Evolutionary conservation across 2,888 invertebrate species (phyloP), one percentile per base, ranked within the genome.

Genomic region (Conchocele bisecta): DNA sequence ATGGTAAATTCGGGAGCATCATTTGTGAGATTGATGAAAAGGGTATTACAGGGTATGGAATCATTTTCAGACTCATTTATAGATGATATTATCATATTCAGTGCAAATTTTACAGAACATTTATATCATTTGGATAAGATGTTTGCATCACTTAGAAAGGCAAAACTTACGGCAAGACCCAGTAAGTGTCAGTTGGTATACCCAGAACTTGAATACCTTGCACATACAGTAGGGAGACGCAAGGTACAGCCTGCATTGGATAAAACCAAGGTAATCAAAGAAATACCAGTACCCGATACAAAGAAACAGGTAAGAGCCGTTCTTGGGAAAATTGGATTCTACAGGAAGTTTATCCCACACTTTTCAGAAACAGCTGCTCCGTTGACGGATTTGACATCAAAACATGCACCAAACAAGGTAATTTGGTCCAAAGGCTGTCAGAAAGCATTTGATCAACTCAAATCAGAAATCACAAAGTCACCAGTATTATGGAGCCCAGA

Each of bases 1-100:
- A 42, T 42, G 42, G 42, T 42, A 42, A 42, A 42, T n/a, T 42
- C 42, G 7, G 42, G 17, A 20, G 42, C 42, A 7, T 20, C 17
- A 20, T 42, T 42, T 42, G 42, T 42, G 7, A 42, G 42, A 42
- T 42, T 42, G 42, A 42, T 42, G 7, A 42, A 42, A 15, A 42
- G 22, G 22, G 42, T 42, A 6, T 22, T 42, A 9, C 9, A 6
- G 7, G 42, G 42, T 6, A 42, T 22, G 22, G 42, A 42, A 42
- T 17, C n/a, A 15, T 42, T 42, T 42, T 17, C 42, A 9, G 42
- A 42, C n/a, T 42, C 42, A 6, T 42, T 42, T 42, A 42, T 42
- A 20, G 42, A 42, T 42, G 42, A 42, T 15, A 42, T 42, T n/a
- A 42, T 42, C n/a, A 42, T 42, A 42, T 42, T 42, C n/a, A 42